Evolutionary conservation across 2,888 invertebrate species (phyloP), one percentile per base, ranked within the genome.

Genomic region (Aporophyla nigra): DNA sequence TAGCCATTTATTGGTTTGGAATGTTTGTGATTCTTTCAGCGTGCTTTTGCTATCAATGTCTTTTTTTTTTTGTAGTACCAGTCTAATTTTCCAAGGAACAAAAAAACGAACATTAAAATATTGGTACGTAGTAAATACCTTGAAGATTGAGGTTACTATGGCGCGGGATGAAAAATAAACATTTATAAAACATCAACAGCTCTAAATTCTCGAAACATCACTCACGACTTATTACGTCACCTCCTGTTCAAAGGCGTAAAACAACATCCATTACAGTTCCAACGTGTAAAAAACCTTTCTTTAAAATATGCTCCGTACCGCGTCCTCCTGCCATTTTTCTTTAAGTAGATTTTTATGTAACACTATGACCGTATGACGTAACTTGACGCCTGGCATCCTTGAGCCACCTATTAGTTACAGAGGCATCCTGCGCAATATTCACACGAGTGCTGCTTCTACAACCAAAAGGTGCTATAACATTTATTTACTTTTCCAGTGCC

Each of bases 401-500:
- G 73, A 79, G 74, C 69, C 21, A 67, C 43, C 79, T 77, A 84
- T 86, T 87, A 86, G 80, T 83, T 77, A 80, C 77, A 65, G 59
- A 72, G 63, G 76, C 76, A 62, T 82, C 78, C 67, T 62, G 68
- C 69, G 67, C 53, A 72, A 71, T 83, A 83, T 73, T 83, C 73
- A 65, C 71, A 43, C 65, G 76, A 62, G 77, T 78, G 59, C 59
- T 74, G 56, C 63, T 68, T 46, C 59, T 63, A 70, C 72, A 40
- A 33, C 49, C 16, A 68, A 84, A 80, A 63, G 72, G 40, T 61
- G 49, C 71, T 71, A 70, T 75, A 82, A 76, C 71, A 62, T 83
- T 80, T 80, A 80, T 74, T 80, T 80, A 77, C 63, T 73, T 53
- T 58, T 43, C 14, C 10, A 65, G 24, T 66, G 24, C 19, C 9